phyloP scores from a whole-genome alignment of 2,797 vertebrate genomes.

The Anguilla marmorata region DNA sequence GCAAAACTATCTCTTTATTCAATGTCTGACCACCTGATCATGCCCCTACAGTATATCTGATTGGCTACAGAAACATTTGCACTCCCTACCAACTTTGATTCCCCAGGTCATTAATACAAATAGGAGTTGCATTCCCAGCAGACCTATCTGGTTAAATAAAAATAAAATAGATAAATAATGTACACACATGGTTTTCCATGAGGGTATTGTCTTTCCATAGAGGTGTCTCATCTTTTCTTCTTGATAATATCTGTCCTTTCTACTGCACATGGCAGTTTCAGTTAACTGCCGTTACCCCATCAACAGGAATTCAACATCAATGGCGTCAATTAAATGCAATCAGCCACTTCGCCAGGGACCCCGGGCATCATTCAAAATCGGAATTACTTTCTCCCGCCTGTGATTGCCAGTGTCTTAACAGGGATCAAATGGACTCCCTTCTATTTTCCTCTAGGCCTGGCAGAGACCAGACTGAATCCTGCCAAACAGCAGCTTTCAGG shows the following conservation, averaged over 20 bases:
- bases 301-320: background rate
- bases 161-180: background rate
- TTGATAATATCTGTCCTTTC: background rate
- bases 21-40: background rate
- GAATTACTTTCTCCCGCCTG: slow-evolving; percentile 4
- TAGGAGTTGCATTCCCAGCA: background rate
- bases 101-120: background rate
- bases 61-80: background rate
- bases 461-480: slow-evolving; percentile 49
- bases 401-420: background rate
- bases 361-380: slow-evolving; percentile 5
- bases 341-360: background rate
- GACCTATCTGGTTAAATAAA: background rate
- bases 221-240: background rate
- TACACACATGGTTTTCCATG: background rate
- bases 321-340: background rate
- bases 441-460: slow-evolving; percentile 53
- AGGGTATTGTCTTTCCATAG: background rate
- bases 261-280: background rate
- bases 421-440: slow-evolving; percentile 8
- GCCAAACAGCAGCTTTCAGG: slow-evolving; percentile 60
- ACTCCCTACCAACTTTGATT: background rate
- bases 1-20: background rate
- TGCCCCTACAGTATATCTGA: background rate
- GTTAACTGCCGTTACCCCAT: slow-evolving; percentile 13